Percentiles rank a stretch among this genome's conserved stretches.
These are phyloP conservation scores for Temnothorax curvispinosus DNA, from an alignment of 1,140 invertebrate species.

Conservation along the genomic window DNA sequence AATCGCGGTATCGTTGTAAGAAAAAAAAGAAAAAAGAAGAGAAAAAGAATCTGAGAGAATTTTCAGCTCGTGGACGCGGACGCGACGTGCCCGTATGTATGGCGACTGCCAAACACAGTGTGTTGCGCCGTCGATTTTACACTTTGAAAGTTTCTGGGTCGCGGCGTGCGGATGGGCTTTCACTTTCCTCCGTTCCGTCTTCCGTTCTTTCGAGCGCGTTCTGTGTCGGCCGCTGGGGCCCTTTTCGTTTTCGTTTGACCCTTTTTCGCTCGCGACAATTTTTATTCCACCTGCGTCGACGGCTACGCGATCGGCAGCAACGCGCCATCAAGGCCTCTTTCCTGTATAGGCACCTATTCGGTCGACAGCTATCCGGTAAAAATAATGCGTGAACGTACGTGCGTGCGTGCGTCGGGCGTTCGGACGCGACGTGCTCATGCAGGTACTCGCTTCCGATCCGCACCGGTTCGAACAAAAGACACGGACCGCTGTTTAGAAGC, in stretches of 20 bases:
- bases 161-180: conserved; percentile 69
- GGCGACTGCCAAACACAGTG: conserved; percentile 52
- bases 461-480: conserved; percentile 52
- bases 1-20: background rate
- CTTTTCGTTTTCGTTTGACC: conserved; percentile 74
- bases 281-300: conserved; percentile 65
- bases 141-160: conserved; percentile 78
- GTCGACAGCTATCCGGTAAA: conserved; percentile 50
- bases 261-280: conserved; percentile 50
- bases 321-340: conserved; percentile 8
- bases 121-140: conserved; percentile 65
- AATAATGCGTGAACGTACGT: conserved; percentile 55
- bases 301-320: background rate
- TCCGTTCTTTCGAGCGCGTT: conserved; percentile 65
- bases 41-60: conserved; percentile 5
- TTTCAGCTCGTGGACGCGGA: background rate
- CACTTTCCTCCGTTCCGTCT: conserved; percentile 76
- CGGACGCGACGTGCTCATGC: background rate
- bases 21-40: background rate
- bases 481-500: conserved; percentile 38
- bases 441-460: conserved; percentile 61
- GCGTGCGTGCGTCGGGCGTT: background rate
- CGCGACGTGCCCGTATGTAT: background rate
- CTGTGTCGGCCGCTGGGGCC: conserved; percentile 37
- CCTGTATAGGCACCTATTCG: conserved; percentile 44